A percentile compares a stretch with the other conserved stretches of the same genome.
Conservation (phyloP, 2,888 invertebrate genomes). For the Ferdinandea cuprea region DNA sequence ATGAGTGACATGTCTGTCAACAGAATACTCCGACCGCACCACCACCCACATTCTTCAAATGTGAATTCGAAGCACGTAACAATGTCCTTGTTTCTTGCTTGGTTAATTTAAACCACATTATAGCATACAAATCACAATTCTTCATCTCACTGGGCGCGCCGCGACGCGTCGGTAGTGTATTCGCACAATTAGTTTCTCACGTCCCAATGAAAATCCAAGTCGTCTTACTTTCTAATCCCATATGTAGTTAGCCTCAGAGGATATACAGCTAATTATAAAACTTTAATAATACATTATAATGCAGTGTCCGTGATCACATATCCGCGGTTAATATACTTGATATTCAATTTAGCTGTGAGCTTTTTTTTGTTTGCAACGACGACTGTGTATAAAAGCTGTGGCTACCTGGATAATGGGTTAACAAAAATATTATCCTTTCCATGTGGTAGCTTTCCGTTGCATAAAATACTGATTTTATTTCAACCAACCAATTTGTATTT, state of each 20-base stretch:
- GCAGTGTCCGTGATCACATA: not conserved
- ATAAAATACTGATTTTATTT: not conserved
- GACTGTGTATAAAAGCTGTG: not conserved
- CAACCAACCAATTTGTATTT: not conserved
- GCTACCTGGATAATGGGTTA: conserved; percentile 2
- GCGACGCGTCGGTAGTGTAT: conserved; percentile 2
- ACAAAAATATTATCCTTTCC: conserved; percentile 30
- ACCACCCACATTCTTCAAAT: not conserved
- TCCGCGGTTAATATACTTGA: not conserved
- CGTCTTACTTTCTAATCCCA: conserved; percentile 21
- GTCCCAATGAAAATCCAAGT: not conserved
- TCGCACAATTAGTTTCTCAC: conserved; percentile 23
- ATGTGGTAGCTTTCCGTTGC: not conserved
- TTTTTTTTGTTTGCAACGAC: conserved; percentile 4
- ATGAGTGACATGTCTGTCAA: not conserved
- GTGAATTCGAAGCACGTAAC: conserved; percentile 45
- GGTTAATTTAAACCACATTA: conserved; percentile 31
- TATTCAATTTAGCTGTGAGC: conserved; percentile 1
- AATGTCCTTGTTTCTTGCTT: conserved; percentile 1
- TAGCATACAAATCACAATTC: conserved; percentile 31
- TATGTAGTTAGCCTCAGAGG: conserved; percentile 13
- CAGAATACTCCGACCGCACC: not conserved
- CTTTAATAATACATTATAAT: conserved; percentile 6
- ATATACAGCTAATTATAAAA: conserved; percentile 40
- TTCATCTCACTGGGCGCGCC: conserved; percentile 6